These are phyloP conservation scores for Drosophila lacteicornis DNA, from an alignment of 1,140 invertebrate species.

Conservation along the genomic window DNA sequence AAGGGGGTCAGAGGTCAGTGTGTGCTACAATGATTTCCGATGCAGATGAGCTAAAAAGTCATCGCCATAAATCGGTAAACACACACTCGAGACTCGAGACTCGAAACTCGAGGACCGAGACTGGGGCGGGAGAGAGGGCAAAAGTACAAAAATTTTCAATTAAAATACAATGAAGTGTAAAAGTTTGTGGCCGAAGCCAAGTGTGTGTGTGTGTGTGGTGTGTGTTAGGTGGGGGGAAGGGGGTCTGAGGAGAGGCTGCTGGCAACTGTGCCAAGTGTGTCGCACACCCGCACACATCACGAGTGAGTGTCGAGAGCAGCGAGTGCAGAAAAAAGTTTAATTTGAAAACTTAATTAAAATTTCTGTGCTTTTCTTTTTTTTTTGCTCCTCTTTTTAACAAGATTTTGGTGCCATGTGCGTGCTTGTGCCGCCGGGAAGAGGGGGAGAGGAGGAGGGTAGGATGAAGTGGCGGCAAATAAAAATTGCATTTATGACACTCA, in stretches of 20 bases:
- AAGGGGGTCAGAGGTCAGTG: not conserved
- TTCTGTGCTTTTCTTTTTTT: conserved; percentile 44
- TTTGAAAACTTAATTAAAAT: conserved; percentile 84
- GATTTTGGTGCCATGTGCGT: conserved; percentile 10
- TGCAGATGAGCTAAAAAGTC: conserved; percentile 65
- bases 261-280: conserved; percentile 64
- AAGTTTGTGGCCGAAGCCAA: conserved; percentile 70
- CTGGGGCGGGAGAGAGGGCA: not conserved
- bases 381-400: conserved; percentile 18
- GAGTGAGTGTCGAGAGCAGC: conserved; percentile 51
- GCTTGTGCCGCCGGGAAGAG: not conserved
- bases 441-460: not conserved
- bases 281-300: conserved; percentile 32
- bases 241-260: conserved; percentile 2
- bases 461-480: conserved; percentile 55
- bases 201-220: conserved; percentile 20
- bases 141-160: conserved; percentile 71
- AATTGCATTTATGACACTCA: conserved; percentile 67
- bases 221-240: not conserved
- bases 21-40: conserved; percentile 31
- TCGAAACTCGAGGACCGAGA: not conserved
- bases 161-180: conserved; percentile 81
- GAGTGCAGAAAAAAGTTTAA: conserved; percentile 77
- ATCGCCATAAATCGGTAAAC: conserved; percentile 61
- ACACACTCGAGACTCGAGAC: conserved; percentile 19